Conservation (phyloP, 2,888 invertebrate genomes). For the Morinoia aosen region DNA sequence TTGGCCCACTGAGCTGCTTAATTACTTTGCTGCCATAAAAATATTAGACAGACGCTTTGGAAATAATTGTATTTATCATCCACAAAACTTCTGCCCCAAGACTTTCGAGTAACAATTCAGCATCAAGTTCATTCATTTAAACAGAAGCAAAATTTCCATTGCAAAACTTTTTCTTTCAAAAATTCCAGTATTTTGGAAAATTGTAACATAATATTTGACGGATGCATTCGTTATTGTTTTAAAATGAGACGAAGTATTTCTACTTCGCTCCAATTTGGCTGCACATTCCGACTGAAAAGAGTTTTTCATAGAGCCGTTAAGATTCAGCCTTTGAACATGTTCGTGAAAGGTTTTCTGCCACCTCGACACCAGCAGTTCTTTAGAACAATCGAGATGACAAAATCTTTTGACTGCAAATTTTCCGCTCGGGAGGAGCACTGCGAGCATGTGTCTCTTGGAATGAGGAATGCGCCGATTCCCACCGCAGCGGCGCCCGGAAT, state of each 20-base stretch:
- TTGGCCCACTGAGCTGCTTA: too few relatives aligned
- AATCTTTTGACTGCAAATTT: conserved; percentile 21
- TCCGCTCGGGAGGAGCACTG: background rate
- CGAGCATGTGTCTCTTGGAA: background rate
- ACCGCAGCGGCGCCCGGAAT: background rate
- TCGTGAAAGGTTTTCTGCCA: background rate
- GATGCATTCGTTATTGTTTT: background rate
- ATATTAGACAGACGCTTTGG: too few relatives aligned
- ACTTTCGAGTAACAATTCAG: too few relatives aligned
- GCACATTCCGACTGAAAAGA: background rate
- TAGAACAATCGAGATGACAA: background rate
- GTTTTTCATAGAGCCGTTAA: background rate
- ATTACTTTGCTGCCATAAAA: too few relatives aligned
- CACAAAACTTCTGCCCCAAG: too few relatives aligned
- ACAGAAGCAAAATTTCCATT: too few relatives aligned
- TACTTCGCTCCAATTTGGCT: background rate
- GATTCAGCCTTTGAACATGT: background rate
- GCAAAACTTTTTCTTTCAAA: too few relatives aligned
- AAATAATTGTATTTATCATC: too few relatives aligned
- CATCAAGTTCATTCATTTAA: too few relatives aligned
- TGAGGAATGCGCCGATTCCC: conserved; percentile 19
- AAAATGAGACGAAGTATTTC: background rate
- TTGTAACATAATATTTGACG: background rate
- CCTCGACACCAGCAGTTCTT: background rate
- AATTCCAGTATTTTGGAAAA: background rate